Conservation (phyloP, 2,797 vertebrate genomes). For the Neosilurus hyrtlii region DNA sequence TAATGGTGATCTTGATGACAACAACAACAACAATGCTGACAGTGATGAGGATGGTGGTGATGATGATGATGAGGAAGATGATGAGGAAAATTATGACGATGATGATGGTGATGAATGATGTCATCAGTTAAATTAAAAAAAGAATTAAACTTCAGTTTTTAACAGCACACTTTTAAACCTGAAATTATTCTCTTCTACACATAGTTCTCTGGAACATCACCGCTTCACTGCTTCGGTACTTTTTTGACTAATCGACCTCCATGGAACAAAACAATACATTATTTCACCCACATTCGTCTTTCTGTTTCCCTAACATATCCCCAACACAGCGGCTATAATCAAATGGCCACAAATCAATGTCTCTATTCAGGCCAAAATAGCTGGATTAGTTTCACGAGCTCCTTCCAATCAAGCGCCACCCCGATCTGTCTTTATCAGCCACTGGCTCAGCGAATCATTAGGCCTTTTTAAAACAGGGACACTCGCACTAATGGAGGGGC, state of each 20-base stretch:
- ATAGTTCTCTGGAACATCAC: background rate
- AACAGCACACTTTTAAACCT: background rate
- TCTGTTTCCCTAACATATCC: background rate
- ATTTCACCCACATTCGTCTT: slow-evolving; percentile 11
- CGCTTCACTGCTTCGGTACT: background rate
- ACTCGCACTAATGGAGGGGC: slow-evolving; percentile 35
- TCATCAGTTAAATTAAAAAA: background rate
- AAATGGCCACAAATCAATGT: slow-evolving; percentile 15
- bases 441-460: slow-evolving; percentile 10
- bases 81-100: too few species aligned
- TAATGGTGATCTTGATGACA: too few species aligned
- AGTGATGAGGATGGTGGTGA: too few species aligned
- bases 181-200: too few species aligned
- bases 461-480: slow-evolving; percentile 15
- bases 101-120: background rate
- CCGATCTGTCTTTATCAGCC: slow-evolving; percentile 36
- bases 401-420: background rate
- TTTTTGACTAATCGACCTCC: slow-evolving; percentile 20
- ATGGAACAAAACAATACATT: slow-evolving; percentile 12
- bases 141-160: background rate
- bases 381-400: slow-evolving; percentile 28
- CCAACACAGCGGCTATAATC: background rate
- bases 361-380: background rate
- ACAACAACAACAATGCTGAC: background rate
- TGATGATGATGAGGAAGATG: too few species aligned